Conservation (phyloP, 2,113 vertebrate species). For the Tautogolabrus adspersus region DNA sequence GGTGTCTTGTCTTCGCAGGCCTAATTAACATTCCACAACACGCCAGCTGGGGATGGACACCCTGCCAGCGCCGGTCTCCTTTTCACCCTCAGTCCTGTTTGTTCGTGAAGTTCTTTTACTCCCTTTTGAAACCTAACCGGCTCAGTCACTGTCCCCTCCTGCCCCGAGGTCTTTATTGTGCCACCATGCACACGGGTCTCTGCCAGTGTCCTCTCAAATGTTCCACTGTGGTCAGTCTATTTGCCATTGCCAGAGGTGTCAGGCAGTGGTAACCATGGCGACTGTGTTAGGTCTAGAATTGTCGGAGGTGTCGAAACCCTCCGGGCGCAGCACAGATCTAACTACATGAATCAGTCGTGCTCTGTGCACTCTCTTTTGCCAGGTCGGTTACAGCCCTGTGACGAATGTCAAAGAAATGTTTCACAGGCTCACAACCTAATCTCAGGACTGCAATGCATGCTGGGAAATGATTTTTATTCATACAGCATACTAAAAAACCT, state of each 20-base stretch:
- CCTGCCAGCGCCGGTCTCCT: constrained; percentile 31
- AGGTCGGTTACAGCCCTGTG: constrained; percentile 27
- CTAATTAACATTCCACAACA: constrained; percentile 74
- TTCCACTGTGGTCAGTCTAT: constrained; percentile 70
- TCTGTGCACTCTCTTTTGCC: constrained; percentile 40
- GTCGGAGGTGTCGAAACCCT: constrained; percentile 43
- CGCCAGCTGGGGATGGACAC: constrained; percentile 55
- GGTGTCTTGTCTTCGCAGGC: constrained; percentile 54
- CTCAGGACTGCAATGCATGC: not conserved
- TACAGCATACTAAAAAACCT: not conserved
- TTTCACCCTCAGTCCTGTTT: constrained; percentile 28
- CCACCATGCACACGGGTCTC: constrained; percentile 61
- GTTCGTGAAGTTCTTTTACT: constrained; percentile 28
- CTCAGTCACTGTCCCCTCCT: constrained; percentile 16
- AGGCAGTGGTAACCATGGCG: constrained; percentile 76
- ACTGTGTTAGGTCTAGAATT: constrained; percentile 54
- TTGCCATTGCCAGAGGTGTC: constrained; percentile 65
- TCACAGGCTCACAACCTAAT: not conserved
- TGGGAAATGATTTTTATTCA: not conserved
- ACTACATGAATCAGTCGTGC: constrained; percentile 51
- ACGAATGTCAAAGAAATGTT: constrained; percentile 33
- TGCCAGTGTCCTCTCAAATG: constrained; percentile 73
- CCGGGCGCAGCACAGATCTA: constrained; percentile 46
- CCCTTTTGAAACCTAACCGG: constrained; percentile 24
- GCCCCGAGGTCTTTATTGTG: constrained; percentile 69